Evolutionary conservation across 2,888 invertebrate species (phyloP), one percentile per base, ranked within the genome.

Genomic region (Athripsodes cinereus): DNA sequence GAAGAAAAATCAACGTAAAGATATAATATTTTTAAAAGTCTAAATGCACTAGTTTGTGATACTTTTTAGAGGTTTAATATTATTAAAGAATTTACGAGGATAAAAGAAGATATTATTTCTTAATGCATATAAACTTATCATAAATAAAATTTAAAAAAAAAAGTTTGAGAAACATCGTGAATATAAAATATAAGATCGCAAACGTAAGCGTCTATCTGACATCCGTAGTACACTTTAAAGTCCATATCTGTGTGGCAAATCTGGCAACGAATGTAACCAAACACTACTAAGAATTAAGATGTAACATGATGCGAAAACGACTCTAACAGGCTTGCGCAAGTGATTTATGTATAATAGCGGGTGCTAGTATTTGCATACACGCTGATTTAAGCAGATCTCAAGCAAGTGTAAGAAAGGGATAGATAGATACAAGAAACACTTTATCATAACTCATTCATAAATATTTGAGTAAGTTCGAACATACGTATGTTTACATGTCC

Each of bases 281-380:
- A 59, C 60, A 59, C 59, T 75, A 74, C 74, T 74, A 76, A 76
- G 79, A 79, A 79, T 79, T 79, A 79, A 79, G 79, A 79, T 79
- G 79, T 79, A 79, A 79, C 79, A 79, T 78, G 79, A 79, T 79
- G 79, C 79, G 78, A 77, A 78, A 79, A 79, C 79, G 79, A 78
- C 78, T 78, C 59, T 57, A 59, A 56, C 76, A 78, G 77, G 61
- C 59, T 58, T 76, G 73, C 78, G 70, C 72, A 73, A 74, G 78
- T 40, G 79, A 79, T 79, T 79, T 79, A 79, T 79, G n/a, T n/a
- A n/a, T n/a, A n/a, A n/a, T n/a, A n/a, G n/a, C n/a, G n/a, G n/a
- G n/a, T 77, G 74, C 78, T 75, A 74, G 76, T 76, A 78, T 78
- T 78, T 78, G 79, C 79, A 78, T 78, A 78, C 78, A 78, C 78